phyloP scores from a whole-genome alignment of 2,797 vertebrate species.

The Mormyrops boulengeri region DNA sequence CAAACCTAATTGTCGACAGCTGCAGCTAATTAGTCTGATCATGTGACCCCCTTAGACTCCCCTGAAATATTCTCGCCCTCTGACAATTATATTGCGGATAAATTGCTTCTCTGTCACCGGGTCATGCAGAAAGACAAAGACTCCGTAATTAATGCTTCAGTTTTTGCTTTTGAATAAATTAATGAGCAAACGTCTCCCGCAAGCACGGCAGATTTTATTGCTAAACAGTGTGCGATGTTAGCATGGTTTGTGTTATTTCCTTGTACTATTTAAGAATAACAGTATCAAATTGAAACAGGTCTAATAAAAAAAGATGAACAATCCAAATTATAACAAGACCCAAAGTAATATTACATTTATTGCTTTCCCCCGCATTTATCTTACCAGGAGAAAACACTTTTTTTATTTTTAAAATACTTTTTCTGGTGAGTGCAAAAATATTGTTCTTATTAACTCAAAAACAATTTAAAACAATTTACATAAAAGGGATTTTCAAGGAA shows the following conservation, averaged over 20 bases:
- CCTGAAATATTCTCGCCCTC: neutral
- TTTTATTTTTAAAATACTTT: neutral
- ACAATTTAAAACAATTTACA: neutral
- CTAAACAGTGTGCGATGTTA: neutral
- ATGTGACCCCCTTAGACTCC: neutral
- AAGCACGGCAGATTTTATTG: neutral
- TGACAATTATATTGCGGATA: neutral
- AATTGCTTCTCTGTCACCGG: neutral
- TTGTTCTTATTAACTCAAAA: neutral
- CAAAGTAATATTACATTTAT: neutral
- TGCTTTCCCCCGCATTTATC: neutral
- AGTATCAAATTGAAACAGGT: neutral
- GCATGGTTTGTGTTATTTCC: neutral
- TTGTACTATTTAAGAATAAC: neutral
- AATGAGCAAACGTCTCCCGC: neutral
- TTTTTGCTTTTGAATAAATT: neutral
- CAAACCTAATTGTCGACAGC: neutral
- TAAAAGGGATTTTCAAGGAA: neutral
- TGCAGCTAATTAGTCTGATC: conserved; percentile 7
- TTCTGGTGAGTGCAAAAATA: neutral
- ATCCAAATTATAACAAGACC: neutral
- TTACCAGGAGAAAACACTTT: neutral
- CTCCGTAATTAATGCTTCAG: neutral
- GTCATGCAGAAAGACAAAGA: conserved; percentile 9
- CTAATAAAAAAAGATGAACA: neutral